A percentile compares a stretch with the other conserved stretches of the same genome.
These are phyloP conservation scores for Diabrotica virgifera DNA, from an alignment of 1,140 invertebrate species.

Conservation along the genomic window DNA sequence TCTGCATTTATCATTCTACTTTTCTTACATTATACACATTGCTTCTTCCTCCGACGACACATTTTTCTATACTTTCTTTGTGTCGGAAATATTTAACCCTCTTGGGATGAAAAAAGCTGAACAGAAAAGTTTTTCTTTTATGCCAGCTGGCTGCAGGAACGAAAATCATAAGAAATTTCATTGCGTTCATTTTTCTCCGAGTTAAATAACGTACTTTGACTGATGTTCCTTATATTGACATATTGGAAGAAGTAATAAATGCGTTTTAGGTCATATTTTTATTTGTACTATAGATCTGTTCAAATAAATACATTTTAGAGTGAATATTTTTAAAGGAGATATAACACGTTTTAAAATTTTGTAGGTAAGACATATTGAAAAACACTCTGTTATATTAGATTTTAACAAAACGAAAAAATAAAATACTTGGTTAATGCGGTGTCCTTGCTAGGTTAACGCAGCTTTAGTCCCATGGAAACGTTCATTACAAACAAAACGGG, in stretches of 20 bases:
- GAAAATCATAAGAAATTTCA: neutral
- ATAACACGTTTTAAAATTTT: no score
- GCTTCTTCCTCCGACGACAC: slow-evolving; percentile 35
- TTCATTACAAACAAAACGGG: no score
- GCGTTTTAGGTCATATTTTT: no score
- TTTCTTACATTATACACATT: slow-evolving; percentile 37
- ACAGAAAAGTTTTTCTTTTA: slow-evolving; percentile 16
- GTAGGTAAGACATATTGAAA: no score
- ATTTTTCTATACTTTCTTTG: slow-evolving; percentile 36
- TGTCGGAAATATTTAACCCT: slow-evolving; percentile 32
- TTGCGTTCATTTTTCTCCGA: neutral
- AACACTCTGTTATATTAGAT: no score
- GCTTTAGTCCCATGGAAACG: no score
- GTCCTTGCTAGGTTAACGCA: no score
- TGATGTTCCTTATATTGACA: neutral
- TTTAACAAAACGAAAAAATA: no score
- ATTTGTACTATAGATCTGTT: no score
- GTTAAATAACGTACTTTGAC: neutral
- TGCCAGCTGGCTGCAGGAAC: neutral
- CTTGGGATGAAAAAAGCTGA: neutral
- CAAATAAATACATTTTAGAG: no score
- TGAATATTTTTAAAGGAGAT: no score
- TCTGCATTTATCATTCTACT: slow-evolving; percentile 35
- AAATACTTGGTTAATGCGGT: no score
- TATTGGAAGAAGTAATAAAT: neutral